phyloP scores from a whole-genome alignment of 2,888 invertebrate species.

The Ganaspis brasiliensis region DNA sequence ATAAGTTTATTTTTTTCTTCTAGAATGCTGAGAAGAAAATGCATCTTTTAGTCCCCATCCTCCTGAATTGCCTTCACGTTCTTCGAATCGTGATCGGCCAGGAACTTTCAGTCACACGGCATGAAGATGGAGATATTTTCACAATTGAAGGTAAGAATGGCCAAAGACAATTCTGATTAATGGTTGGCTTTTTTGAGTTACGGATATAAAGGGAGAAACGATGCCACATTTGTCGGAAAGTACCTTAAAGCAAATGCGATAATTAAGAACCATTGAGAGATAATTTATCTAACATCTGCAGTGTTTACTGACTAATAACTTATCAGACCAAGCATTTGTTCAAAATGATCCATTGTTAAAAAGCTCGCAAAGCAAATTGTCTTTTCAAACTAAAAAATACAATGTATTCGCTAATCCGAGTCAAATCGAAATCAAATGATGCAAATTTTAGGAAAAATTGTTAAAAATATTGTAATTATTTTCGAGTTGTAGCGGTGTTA shows the following conservation, averaged over 20 bases:
- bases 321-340: background rate
- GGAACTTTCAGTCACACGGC: conserved; percentile 74
- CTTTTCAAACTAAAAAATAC: background rate
- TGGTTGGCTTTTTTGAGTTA: background rate
- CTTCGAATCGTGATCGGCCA: conserved; percentile 64
- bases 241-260: background rate
- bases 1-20: conserved; percentile 56
- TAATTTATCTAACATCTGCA: conserved; percentile 3
- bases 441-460: too few species aligned
- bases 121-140: conserved; percentile 77
- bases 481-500: too few species aligned
- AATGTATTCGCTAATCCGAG: background rate
- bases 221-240: background rate
- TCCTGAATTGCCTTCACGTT: conserved; percentile 71
- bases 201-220: conserved; percentile 8
- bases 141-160: conserved; percentile 72
- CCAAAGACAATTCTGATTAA: conserved; percentile 22
- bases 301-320: background rate
- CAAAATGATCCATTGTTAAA: background rate
- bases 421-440: too few species aligned
- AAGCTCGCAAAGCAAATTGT: background rate
- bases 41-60: conserved; percentile 74
- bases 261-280: background rate
- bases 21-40: conserved; percentile 79
- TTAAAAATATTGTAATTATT: too few species aligned